phyloP scores from a whole-genome alignment of 1,140 invertebrate species.

The Drosophila pectinifera region DNA sequence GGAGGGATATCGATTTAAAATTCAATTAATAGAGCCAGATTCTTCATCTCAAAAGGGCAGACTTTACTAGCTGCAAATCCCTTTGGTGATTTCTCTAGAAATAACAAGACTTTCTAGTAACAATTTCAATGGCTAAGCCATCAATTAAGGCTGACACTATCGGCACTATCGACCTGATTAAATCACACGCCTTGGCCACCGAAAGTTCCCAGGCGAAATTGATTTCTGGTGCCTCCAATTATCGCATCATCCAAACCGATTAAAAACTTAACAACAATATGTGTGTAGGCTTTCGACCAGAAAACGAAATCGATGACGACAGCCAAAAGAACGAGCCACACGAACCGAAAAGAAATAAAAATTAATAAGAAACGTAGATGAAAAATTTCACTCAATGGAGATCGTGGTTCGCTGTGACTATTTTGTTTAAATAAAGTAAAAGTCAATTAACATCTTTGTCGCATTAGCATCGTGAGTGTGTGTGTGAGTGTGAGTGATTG shows the following conservation, averaged over 20 bases:
- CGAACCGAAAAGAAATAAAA: neutral
- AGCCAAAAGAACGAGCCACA: slow-evolving; percentile 16
- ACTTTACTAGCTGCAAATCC: no score
- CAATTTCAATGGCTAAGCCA: neutral
- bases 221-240: slow-evolving; percentile 35
- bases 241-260: slow-evolving; percentile 38
- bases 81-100: no score
- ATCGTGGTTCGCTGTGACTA: slow-evolving; percentile 54
- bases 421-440: slow-evolving; percentile 82
- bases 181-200: slow-evolving; percentile 3
- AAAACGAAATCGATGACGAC: slow-evolving; percentile 48
- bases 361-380: slow-evolving; percentile 44
- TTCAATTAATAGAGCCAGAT: slow-evolving; percentile 1
- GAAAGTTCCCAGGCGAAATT: slow-evolving; percentile 30
- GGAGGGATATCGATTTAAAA: slow-evolving; percentile 4
- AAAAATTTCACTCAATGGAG: slow-evolving; percentile 63
- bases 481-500: slow-evolving; percentile 28
- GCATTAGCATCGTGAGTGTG: slow-evolving; percentile 60
- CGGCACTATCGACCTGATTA: neutral
- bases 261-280: slow-evolving; percentile 33
- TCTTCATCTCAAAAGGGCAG: no score
- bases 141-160: neutral
- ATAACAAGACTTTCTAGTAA: slow-evolving; percentile 18
- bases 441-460: slow-evolving; percentile 84
- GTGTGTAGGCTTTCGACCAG: slow-evolving; percentile 4